Conservation (phyloP, 2,113 vertebrate species). For the Vidua macroura region DNA sequence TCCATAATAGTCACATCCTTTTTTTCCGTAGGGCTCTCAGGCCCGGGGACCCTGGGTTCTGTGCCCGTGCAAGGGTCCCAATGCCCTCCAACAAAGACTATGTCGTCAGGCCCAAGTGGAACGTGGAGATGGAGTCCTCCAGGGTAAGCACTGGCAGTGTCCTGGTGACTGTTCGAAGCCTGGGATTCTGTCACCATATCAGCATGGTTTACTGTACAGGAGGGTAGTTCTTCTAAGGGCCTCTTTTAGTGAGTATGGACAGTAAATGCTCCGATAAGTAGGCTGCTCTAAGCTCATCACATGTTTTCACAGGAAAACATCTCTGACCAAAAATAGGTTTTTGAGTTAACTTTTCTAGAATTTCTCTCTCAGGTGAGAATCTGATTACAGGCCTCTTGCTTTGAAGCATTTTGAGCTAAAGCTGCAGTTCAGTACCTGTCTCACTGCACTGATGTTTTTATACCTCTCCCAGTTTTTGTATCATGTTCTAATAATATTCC, state of each 20-base stretch:
- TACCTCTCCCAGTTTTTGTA: not conserved
- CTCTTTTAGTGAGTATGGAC: not conserved
- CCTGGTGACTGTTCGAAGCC: not conserved
- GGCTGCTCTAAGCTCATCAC: not conserved
- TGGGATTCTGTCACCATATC: not conserved
- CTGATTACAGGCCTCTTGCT: not conserved
- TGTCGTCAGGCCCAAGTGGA: slow-evolving; percentile 97
- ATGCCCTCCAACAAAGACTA: slow-evolving; percentile 99
- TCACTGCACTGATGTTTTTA: not conserved
- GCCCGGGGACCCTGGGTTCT: slow-evolving; percentile 96
- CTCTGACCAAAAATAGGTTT: not conserved
- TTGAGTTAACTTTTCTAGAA: not conserved
- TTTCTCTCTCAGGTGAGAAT: not conserved
- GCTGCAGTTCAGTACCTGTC: not conserved
- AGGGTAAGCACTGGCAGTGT: slow-evolving; percentile 78
- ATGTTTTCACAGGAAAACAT: not conserved
- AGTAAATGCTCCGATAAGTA: not conserved
- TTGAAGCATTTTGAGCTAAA: not conserved
- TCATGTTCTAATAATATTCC: not conserved
- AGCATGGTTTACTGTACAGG: not conserved
- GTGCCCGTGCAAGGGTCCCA: slow-evolving; percentile 91
- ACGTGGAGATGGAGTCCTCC: slow-evolving; percentile 90
- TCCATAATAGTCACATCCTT: not conserved
- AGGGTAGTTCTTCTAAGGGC: not conserved
- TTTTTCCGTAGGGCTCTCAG: slow-evolving; percentile 82